Evolutionary conservation across 1,140 invertebrate species (phyloP).

Genomic region (Spodoptera litura): DNA sequence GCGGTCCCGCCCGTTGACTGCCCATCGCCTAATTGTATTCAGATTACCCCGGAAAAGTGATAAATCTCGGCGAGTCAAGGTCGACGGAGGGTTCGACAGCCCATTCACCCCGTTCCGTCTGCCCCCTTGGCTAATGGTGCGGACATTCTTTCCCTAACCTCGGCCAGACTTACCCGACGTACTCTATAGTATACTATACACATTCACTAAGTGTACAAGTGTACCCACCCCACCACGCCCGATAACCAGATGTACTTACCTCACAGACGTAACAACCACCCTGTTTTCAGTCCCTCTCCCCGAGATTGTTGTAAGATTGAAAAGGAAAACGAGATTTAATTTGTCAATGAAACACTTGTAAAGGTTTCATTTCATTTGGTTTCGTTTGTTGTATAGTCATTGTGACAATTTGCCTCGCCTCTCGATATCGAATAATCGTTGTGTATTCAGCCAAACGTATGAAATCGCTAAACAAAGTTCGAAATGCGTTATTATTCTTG

Average conservation of each 20-base stretch:
- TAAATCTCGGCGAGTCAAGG: constrained; percentile 83
- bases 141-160: constrained; percentile 75
- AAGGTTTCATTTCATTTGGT: constrained; percentile 49
- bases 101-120: constrained; percentile 76
- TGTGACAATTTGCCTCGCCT: constrained; percentile 41
- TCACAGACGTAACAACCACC: constrained; percentile 50
- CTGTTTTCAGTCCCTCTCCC: constrained; percentile 42
- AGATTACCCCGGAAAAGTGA: constrained; percentile 81
- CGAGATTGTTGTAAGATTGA: constrained; percentile 54
- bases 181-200: constrained; percentile 52
- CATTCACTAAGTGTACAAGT: constrained; percentile 50
- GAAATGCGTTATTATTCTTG: constrained; percentile 25
- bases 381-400: constrained; percentile 39
- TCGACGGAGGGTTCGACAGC: constrained; percentile 79
- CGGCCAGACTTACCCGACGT: constrained; percentile 53
- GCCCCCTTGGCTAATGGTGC: constrained; percentile 76
- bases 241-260: constrained; percentile 54
- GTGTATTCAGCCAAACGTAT: constrained; percentile 31
- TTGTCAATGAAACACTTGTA: constrained; percentile 53
- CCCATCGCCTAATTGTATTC: constrained; percentile 81
- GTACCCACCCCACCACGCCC: constrained; percentile 45
- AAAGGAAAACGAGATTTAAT: constrained; percentile 53
- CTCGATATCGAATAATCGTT: constrained; percentile 41
- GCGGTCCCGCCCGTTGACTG: constrained; percentile 58
- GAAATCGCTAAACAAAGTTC: constrained; percentile 41